phyloP scores from a whole-genome alignment of 1,140 invertebrate genomes.

The Tyrophagus putrescentiae region DNA sequence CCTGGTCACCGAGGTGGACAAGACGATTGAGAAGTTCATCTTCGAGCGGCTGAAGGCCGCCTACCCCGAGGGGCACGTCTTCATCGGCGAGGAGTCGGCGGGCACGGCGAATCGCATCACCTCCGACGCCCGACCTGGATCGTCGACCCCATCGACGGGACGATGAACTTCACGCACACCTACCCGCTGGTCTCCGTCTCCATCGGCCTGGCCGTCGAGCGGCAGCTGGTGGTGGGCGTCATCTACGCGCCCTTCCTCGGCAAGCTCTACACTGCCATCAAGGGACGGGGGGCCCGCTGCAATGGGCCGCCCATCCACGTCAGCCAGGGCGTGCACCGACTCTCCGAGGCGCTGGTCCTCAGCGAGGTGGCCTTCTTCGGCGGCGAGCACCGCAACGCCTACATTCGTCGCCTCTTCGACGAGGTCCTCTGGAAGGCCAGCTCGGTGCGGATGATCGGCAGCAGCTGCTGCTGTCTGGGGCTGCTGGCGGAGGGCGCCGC shows the following conservation, averaged over 20 bases:
- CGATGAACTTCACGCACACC: slow-evolving; percentile 26
- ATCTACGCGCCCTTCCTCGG: slow-evolving; percentile 78
- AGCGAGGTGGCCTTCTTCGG: neutral
- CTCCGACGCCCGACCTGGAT: slow-evolving; percentile 92
- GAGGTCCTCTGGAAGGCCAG: slow-evolving; percentile 9
- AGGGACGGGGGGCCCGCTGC: slow-evolving; percentile 68
- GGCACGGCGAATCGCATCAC: slow-evolving; percentile 38
- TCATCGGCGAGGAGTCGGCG: slow-evolving; percentile 86
- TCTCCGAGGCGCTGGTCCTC: slow-evolving; percentile 49
- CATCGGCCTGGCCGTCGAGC: slow-evolving; percentile 52
- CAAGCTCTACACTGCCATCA: slow-evolving; percentile 68
- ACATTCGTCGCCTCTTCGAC: neutral
- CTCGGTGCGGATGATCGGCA: slow-evolving; percentile 58
- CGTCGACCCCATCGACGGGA: slow-evolving; percentile 77
- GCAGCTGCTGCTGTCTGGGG: slow-evolving; percentile 79
- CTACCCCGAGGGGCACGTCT: slow-evolving; percentile 77
- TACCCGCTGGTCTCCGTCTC: slow-evolving; percentile 30
- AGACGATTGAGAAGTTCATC: slow-evolving; percentile 72
- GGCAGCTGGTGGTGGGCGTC: slow-evolving; percentile 53
- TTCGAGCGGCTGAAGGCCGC: slow-evolving; percentile 53
- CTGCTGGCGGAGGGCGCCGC: slow-evolving; percentile 69
- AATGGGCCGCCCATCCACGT: slow-evolving; percentile 47
- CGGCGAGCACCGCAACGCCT: too few relatives aligned
- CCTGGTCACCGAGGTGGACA: slow-evolving; percentile 83
- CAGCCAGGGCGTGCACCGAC: neutral